A percentile compares a stretch with the other conserved stretches of the same genome.
Conservation (phyloP, 2,113 vertebrate species). For the Dicentrarchus labrax region DNA sequence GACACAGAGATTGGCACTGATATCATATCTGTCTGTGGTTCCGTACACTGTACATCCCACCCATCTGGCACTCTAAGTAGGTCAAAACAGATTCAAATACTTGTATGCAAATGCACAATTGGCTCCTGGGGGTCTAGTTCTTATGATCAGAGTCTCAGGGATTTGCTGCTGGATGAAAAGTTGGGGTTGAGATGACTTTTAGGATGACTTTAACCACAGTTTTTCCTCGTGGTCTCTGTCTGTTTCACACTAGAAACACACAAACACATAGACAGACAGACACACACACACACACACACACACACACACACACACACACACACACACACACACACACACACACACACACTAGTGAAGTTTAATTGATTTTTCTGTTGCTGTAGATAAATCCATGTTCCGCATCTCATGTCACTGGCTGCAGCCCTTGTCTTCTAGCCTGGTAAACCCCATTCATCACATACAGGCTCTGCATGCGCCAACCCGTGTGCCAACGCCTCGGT, state of each 20-base stretch:
- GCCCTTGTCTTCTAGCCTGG: constrained; percentile 72
- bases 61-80: constrained; percentile 48
- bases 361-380: constrained; percentile 75
- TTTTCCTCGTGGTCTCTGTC: constrained; percentile 13
- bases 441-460: constrained; percentile 79
- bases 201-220: constrained; percentile 49
- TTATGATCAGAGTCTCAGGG: background rate
- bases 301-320: background rate
- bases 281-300: constrained; percentile 12
- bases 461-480: constrained; percentile 19
- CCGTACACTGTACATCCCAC: constrained; percentile 15
- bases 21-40: constrained; percentile 6
- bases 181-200: constrained; percentile 50
- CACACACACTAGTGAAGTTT: constrained; percentile 45
- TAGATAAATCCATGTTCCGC: constrained; percentile 78
- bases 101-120: constrained; percentile 7
- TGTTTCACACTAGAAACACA: constrained; percentile 9
- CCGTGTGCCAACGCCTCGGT: background rate
- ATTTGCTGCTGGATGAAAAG: constrained; percentile 35
- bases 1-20: background rate
- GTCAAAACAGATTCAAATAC: constrained; percentile 25
- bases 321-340: constrained; percentile 31
- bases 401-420: constrained; percentile 69
- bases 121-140: constrained; percentile 36
- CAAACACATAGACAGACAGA: constrained; percentile 13